Conservation (phyloP, 1,140 invertebrate genomes). For the Drosophila santomea region DNA sequence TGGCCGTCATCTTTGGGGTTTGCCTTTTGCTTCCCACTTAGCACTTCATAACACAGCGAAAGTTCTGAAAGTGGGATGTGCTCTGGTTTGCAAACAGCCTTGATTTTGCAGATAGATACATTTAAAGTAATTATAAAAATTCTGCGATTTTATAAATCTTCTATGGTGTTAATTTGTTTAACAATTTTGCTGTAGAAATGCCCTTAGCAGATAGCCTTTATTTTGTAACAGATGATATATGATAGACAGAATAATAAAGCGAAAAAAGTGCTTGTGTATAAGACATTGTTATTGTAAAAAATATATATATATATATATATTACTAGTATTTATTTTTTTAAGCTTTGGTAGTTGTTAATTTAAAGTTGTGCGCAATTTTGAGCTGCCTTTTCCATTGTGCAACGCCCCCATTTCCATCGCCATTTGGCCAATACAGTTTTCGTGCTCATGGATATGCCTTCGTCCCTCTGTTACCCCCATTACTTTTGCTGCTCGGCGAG, state of each 20-base stretch:
- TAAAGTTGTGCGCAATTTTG: no score
- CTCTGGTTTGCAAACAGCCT: conserved; percentile 12
- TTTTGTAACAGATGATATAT: no score
- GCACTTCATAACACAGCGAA: conserved; percentile 72
- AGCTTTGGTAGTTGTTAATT: not conserved
- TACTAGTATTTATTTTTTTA: not conserved
- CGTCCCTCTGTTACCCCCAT: conserved; percentile 1
- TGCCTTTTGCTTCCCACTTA: conserved; percentile 71
- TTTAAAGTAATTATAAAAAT: no score
- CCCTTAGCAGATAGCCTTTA: no score
- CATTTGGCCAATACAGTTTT: conserved; percentile 5
- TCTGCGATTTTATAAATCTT: no score
- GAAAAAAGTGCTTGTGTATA: no score
- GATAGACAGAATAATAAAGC: no score
- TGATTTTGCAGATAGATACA: conserved; percentile 13
- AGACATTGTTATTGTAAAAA: no score
- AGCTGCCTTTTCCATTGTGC: conserved; percentile 23
- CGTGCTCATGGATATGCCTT: conserved; percentile 5
- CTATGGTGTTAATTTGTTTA: no score
- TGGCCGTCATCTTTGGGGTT: conserved; percentile 66
- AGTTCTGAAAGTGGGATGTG: not conserved
- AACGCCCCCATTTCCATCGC: not conserved
- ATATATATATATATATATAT: no score
- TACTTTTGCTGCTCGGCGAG: conserved; percentile 9
- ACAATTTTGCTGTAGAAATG: no score